Percentiles rank a stretch among this genome's conserved stretches.
Evolutionary conservation across 2,797 vertebrate species (phyloP).

Genomic region (Morus bassanus): DNA sequence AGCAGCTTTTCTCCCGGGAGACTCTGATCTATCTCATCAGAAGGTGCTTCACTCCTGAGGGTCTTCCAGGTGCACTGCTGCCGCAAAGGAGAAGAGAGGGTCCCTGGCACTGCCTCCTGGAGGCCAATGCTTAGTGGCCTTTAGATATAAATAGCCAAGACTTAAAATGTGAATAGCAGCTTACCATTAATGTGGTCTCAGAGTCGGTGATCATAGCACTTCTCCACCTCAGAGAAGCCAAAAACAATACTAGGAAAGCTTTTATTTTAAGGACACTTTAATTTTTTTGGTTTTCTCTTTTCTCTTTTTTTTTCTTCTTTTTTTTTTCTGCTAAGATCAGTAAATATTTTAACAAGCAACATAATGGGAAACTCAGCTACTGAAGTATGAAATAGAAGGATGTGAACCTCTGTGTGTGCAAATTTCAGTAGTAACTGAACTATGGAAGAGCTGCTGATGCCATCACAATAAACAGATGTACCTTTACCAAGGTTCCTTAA

Average conservation of each 20-base stretch:
- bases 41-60: not conserved
- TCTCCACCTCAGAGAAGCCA: not conserved
- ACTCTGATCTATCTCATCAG: not conserved
- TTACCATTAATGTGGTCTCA: not conserved
- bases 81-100: not conserved
- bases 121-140: not conserved
- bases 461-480: not conserved
- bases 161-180: not conserved
- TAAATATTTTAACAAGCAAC: constrained; percentile 29
- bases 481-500: not conserved
- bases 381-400: constrained; percentile 10
- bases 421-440: not conserved
- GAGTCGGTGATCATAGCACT: not conserved
- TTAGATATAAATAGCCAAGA: not conserved
- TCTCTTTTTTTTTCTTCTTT: not conserved
- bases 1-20: not conserved
- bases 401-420: not conserved
- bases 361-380: not conserved
- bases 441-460: not conserved
- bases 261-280: not conserved
- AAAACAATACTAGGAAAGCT: not conserved
- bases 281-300: not conserved
- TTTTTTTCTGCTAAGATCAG: not conserved
- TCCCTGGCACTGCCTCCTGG: not conserved
- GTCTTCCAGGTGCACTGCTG: not conserved